Evolutionary conservation across 2,888 invertebrate genomes (phyloP), one percentile per base, ranked within the genome.

Genomic region (Mechanitis mazaeus): DNA sequence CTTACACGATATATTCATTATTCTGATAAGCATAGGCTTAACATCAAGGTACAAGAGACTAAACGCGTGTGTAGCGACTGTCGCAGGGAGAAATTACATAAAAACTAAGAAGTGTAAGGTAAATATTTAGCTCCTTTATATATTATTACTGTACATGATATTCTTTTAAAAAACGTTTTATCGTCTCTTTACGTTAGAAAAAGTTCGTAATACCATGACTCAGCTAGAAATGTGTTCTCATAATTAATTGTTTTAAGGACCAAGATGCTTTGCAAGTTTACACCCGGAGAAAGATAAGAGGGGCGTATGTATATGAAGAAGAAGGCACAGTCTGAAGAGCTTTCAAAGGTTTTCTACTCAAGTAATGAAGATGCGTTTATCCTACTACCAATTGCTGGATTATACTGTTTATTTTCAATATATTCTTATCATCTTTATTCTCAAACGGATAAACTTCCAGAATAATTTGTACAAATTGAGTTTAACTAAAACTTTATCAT

Each of bases 1-100:
- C 71, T 93, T 92, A 65, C 93, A 93, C 79, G 94, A 94, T 73
- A 76, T 94, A 7, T 91, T 94, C 68, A 92, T 95, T 31, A 92
- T 94, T 67, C 75, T 94, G 1, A 81, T 94, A 0, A 93, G 94
- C 72, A 87, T 93, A 72, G 93, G 94, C 0, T 74, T 95, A 56
- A 84, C 93, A 0, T 91, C 92, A 28, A 91, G 93, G 61, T 95
- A 94, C 72, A 82, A 84, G 12, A 92, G 93, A 70, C 79, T 94
- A 0, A 94, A 94, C 58, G 55, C 72, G n/a, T 80, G 72, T 46
- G 77, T 85, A 0, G 74, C 76, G 1, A 76, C 67, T 45, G 54
- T 77, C 5, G 73, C 78, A 56, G 58, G 61, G 1, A 58, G 67
- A n/a, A 73, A 79, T 33, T 75, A 71, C 12, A 72, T 68, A 7